These are phyloP conservation scores for Crotalus viridis DNA, from an alignment of 2,113 vertebrate species.

Conservation along the genomic window DNA sequence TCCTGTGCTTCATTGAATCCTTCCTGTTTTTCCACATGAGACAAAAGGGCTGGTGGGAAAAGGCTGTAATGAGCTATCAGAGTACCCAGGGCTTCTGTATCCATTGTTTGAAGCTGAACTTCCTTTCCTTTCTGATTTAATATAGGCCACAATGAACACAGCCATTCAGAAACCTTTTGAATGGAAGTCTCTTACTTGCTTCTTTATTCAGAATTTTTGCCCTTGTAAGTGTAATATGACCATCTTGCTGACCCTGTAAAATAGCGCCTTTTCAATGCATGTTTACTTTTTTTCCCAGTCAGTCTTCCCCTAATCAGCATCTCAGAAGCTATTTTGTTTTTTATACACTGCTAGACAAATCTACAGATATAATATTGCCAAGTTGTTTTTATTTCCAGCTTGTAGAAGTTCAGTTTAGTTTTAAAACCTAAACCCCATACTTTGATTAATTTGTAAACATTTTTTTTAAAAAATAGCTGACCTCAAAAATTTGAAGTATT, in stretches of 20 bases:
- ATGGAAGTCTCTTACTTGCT: background rate
- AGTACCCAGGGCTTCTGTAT: background rate
- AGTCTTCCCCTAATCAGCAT: background rate
- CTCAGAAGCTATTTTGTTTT: background rate
- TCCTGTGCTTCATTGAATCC: background rate
- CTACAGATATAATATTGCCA: background rate
- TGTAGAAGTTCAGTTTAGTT: background rate
- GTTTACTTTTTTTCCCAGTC: background rate
- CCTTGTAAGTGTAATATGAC: background rate
- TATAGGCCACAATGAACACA: background rate
- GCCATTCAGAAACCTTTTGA: background rate
- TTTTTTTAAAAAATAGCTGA: background rate
- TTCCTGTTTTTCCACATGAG: background rate
- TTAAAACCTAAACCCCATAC: background rate
- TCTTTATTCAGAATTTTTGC: background rate
- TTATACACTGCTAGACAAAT: background rate
- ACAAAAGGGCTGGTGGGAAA: background rate
- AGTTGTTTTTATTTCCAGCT: background rate
- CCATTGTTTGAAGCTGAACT: background rate
- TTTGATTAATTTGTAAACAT: background rate
- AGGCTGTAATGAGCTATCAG: background rate
- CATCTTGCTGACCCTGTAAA: background rate
- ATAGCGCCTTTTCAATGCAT: background rate
- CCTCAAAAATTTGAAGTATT: background rate
- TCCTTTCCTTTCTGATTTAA: background rate